A percentile compares a stretch with the other conserved stretches of the same genome.
Evolutionary conservation across 2,888 invertebrate species (phyloP).

Genomic region (Criorhina ranunculi): DNA sequence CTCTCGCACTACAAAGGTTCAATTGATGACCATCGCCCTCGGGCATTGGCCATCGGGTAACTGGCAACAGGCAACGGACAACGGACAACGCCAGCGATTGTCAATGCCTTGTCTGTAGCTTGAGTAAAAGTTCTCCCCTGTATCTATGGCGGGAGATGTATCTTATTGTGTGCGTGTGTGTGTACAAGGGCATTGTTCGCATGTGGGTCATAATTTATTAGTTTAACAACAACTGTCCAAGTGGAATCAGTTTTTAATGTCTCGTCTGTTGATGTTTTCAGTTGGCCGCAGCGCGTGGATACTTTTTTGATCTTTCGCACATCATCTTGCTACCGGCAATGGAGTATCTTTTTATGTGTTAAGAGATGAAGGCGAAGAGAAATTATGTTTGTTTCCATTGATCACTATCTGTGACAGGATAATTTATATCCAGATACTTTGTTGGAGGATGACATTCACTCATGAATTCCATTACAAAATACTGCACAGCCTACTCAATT

Average conservation of each 20-base stretch:
- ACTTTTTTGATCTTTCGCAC: constrained; percentile 62
- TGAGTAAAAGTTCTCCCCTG: constrained; percentile 12
- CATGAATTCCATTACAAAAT: constrained; percentile 12
- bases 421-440: constrained; percentile 26
- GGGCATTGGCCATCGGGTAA: neutral
- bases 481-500: constrained; percentile 34
- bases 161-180: constrained; percentile 13
- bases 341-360: neutral
- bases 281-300: constrained; percentile 63
- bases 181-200: constrained; percentile 67
- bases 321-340: constrained; percentile 23
- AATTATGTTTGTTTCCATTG: neutral
- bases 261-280: constrained; percentile 20
- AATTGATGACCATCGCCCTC: constrained; percentile 54
- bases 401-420: constrained; percentile 50
- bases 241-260: constrained; percentile 72
- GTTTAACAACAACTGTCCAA: constrained; percentile 65
- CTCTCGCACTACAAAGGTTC: constrained; percentile 31
- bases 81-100: constrained; percentile 40
- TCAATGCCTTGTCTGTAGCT: constrained; percentile 7
- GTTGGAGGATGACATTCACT: neutral
- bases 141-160: constrained; percentile 2
- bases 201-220: constrained; percentile 75
- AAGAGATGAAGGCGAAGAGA: neutral
- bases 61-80: constrained; percentile 41